phyloP scores from a whole-genome alignment of 2,113 vertebrate genomes.

The Anarhynchus alexandrinus region DNA sequence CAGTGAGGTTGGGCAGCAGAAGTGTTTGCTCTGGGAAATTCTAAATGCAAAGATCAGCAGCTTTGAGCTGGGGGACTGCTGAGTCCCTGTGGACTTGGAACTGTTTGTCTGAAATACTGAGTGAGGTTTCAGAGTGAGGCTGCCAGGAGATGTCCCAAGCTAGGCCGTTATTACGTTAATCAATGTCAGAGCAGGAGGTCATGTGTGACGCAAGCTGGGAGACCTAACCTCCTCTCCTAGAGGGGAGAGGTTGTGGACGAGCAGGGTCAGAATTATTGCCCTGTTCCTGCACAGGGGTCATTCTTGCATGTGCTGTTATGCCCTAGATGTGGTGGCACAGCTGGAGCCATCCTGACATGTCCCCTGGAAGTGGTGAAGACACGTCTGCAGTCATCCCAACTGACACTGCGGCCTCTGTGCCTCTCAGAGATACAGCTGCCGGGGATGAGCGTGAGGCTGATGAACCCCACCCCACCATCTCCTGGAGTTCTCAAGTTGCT shows the following conservation, averaged over 20 bases:
- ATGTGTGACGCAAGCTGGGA: background rate
- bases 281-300: background rate
- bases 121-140: background rate
- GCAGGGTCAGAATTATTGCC: background rate
- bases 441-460: conserved; percentile 29
- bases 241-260: background rate
- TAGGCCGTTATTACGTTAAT: background rate
- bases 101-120: conserved; percentile 8
- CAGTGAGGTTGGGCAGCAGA: background rate
- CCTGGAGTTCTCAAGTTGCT: conserved; percentile 51
- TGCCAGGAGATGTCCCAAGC: conserved; percentile 8
- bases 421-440: conserved; percentile 47
- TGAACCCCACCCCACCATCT: conserved; percentile 5
- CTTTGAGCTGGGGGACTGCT: background rate
- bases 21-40: conserved; percentile 10
- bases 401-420: conserved; percentile 36
- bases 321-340: conserved; percentile 65
- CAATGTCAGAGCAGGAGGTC: background rate
- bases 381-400: conserved; percentile 62
- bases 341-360: conserved; percentile 69
- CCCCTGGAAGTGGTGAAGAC: conserved; percentile 74
- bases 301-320: background rate
- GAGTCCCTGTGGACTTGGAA: conserved; percentile 3
- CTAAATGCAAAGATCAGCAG: background rate
- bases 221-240: background rate